These are phyloP conservation scores for Sarcophaga variegata DNA, from an alignment of 2,888 invertebrate species.

Conservation along the genomic window DNA sequence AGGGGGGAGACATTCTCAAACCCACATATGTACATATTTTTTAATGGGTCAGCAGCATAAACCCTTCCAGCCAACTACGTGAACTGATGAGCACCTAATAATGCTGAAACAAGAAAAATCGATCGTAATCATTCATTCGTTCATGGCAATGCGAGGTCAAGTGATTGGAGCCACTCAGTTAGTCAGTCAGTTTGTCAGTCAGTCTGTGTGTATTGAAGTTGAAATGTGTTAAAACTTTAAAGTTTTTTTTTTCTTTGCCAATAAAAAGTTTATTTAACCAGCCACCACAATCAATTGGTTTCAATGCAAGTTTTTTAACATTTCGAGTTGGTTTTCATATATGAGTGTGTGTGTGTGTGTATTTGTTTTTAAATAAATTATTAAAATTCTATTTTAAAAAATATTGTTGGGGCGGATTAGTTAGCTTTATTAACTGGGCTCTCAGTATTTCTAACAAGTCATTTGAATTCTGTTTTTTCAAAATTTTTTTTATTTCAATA, in stretches of 20 bases:
- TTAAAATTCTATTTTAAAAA: conserved; percentile 15
- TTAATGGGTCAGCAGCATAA: no score
- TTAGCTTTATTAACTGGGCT: conserved; percentile 62
- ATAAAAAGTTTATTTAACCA: not conserved
- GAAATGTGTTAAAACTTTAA: not conserved
- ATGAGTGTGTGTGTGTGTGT: not conserved
- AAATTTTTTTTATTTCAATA: not conserved
- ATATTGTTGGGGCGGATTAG: conserved; percentile 63
- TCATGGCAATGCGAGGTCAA: not conserved
- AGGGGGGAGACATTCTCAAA: no score
- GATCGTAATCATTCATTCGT: conserved; percentile 34
- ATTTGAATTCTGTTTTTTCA: conserved; percentile 1
- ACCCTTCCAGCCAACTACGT: not conserved
- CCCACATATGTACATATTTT: no score
- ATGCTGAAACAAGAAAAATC: conserved; percentile 33
- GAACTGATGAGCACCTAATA: conserved; percentile 38
- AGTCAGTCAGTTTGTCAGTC: no score
- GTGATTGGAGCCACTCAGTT: not conserved
- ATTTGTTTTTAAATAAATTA: not conserved
- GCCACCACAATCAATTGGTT: no score
- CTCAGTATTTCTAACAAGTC: conserved; percentile 55
- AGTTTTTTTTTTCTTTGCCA: not conserved
- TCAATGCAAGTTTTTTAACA: not conserved
- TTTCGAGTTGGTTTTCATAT: not conserved
- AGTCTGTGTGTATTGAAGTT: no score